Evolutionary conservation across 2,797 vertebrate species (phyloP).

Genomic region (Iguana delicatissima): DNA sequence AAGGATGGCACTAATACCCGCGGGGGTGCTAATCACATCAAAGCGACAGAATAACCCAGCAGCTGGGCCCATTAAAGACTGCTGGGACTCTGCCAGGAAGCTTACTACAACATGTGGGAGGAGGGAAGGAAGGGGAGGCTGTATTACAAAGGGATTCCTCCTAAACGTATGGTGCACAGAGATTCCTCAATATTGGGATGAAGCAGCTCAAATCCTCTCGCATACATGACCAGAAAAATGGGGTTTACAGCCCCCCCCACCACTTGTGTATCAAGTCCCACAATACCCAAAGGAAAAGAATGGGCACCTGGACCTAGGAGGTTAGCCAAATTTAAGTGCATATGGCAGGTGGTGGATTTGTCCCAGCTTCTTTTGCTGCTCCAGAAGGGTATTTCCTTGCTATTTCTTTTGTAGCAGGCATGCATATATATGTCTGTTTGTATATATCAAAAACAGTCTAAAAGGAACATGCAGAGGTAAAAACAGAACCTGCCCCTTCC

Average conservation of each 20-base stretch:
- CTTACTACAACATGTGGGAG: not conserved
- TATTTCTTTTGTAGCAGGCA: not conserved
- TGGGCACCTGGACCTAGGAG: not conserved
- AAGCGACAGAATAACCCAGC: slow-evolving; percentile 21
- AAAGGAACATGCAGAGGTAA: not conserved
- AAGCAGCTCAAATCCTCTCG: not conserved
- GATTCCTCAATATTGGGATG: not conserved
- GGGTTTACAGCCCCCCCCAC: not conserved
- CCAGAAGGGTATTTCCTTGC: not conserved
- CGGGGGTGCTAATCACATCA: not conserved
- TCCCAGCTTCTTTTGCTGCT: not conserved
- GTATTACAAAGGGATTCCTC: slow-evolving; percentile 23
- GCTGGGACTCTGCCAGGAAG: not conserved
- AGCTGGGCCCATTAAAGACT: slow-evolving; percentile 42
- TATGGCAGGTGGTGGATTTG: not conserved
- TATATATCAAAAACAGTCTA: not conserved
- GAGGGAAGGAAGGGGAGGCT: not conserved
- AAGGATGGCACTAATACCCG: slow-evolving; percentile 17
- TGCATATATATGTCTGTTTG: not conserved
- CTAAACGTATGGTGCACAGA: not conserved
- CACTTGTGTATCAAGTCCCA: not conserved
- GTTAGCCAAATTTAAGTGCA: not conserved
- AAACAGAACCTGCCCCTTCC: not conserved
- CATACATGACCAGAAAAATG: not conserved
- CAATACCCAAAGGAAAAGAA: no score